Conservation (phyloP, 2,888 invertebrate species). For the Biston betularia region DNA sequence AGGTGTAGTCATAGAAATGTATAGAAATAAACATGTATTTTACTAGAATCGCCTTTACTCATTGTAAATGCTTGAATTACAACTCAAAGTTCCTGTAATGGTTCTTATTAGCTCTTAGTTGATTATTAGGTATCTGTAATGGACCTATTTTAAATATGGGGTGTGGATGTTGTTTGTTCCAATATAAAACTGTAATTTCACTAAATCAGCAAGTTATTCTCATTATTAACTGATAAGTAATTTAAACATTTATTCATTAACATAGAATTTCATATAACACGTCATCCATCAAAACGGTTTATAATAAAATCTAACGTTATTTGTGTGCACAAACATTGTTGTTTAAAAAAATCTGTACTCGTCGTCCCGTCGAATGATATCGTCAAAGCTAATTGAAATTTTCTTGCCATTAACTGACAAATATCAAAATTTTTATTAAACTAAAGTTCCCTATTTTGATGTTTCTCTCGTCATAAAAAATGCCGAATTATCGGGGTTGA, state of each 20-base stretch:
- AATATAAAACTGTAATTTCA: slow-evolving; percentile 11
- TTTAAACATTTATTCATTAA: neutral
- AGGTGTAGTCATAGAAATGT: slow-evolving; percentile 22
- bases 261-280: neutral
- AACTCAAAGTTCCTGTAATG: slow-evolving; percentile 47
- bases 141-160: slow-evolving; percentile 46
- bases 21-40: slow-evolving; percentile 16
- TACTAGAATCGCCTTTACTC: slow-evolving; percentile 33
- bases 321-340: too few species aligned
- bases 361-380: too few species aligned
- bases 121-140: slow-evolving; percentile 34
- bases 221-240: neutral
- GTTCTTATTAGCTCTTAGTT: slow-evolving; percentile 40
- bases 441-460: too few species aligned
- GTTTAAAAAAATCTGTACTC: too few species aligned
- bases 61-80: slow-evolving; percentile 51
- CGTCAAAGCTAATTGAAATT: too few species aligned
- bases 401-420: too few species aligned
- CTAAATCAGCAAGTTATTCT: neutral
- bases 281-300: slow-evolving; percentile 1
- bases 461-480: neutral
- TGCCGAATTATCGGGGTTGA: neutral
- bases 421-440: too few species aligned
- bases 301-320: neutral
- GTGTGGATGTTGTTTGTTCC: slow-evolving; percentile 46